phyloP scores from a whole-genome alignment of 2,113 vertebrate genomes.

The Podilymbus podiceps region DNA sequence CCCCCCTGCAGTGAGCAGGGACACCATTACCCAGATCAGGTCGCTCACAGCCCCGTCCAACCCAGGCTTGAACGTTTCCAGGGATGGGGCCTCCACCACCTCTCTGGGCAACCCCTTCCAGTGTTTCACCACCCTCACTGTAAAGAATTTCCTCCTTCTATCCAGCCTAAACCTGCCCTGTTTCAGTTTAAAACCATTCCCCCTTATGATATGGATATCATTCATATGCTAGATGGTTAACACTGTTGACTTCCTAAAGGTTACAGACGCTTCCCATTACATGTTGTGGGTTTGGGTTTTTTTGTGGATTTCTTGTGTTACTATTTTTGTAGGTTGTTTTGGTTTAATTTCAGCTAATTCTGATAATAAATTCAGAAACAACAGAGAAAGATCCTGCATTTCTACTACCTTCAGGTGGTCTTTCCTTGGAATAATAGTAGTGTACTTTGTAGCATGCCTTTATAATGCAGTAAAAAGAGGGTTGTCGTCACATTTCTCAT shows the following conservation, averaged over 20 bases:
- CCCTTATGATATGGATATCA: background rate
- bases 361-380: background rate
- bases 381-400: background rate
- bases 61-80: too few species aligned
- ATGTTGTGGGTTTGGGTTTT: background rate
- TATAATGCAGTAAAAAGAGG: background rate
- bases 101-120: too few species aligned
- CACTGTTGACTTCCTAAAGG: background rate
- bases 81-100: too few species aligned
- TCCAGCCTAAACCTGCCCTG: too few species aligned
- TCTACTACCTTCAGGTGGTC: background rate
- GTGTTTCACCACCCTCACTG: too few species aligned
- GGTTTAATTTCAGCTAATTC: background rate
- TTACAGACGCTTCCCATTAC: background rate
- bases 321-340: background rate
- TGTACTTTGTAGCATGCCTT: background rate
- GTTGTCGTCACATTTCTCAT: accelerated
- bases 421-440: background rate
- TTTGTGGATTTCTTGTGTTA: background rate
- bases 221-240: background rate
- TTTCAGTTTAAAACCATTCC: too few species aligned
- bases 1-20: too few species aligned
- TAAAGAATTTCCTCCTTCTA: too few species aligned
- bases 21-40: too few species aligned
- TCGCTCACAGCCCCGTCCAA: too few species aligned